Percentiles rank a stretch among this genome's conserved stretches.
phyloP scores from a whole-genome alignment of 1,140 invertebrate genomes.

The Wasmannia auropunctata region DNA sequence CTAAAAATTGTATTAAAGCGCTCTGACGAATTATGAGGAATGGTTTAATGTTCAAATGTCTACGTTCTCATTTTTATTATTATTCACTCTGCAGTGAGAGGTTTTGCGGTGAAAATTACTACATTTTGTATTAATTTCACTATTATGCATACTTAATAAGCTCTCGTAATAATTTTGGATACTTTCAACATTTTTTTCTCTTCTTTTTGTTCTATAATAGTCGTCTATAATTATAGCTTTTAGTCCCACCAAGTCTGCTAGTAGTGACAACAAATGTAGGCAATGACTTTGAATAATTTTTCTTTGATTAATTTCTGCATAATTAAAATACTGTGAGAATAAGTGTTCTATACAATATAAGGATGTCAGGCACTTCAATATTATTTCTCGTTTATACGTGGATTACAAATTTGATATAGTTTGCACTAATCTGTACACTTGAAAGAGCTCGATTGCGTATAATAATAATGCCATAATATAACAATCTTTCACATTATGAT shows the following conservation, averaged over 20 bases:
- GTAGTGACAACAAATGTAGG: background rate
- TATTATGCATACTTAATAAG: constrained; percentile 43
- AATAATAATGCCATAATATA: constrained; percentile 1
- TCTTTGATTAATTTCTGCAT: background rate
- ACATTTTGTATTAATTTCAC: constrained; percentile 22
- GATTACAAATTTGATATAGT: constrained; percentile 3
- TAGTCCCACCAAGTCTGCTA: background rate
- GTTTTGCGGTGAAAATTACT: constrained; percentile 6
- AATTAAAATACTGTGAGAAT: constrained; percentile 6
- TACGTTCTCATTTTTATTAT: constrained; percentile 1
- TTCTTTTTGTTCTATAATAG: background rate
- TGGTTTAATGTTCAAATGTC: constrained; percentile 21
- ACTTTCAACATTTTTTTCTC: constrained; percentile 24
- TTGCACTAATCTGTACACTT: background rate
- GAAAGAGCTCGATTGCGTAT: background rate
- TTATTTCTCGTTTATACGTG: background rate
- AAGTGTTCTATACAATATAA: constrained; percentile 5
- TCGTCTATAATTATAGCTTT: background rate
- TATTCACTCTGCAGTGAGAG: constrained; percentile 40
- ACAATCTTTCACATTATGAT: constrained; percentile 8
- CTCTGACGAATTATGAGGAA: constrained; percentile 24
- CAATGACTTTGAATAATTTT: background rate
- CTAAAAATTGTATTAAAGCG: constrained; percentile 16
- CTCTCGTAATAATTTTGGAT: constrained; percentile 44
- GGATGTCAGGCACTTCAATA: background rate